These are phyloP conservation scores for Spodoptera littoralis DNA, from an alignment of 2,888 invertebrate genomes.

Conservation along the genomic window DNA sequence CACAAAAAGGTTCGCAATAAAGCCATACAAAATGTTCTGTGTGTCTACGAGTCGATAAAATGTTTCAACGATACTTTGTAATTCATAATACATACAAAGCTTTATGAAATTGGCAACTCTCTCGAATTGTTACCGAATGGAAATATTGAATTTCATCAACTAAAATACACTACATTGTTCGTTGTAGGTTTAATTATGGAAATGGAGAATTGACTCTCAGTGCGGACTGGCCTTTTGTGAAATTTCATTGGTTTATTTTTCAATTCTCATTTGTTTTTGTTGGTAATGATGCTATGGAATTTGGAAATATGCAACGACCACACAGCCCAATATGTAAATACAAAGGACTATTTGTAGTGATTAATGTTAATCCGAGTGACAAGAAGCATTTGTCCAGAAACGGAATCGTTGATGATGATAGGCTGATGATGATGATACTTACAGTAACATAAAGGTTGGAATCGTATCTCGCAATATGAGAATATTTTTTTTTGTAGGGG, in stretches of 20 bases:
- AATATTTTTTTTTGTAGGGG: no score
- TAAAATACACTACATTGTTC: conserved; percentile 36
- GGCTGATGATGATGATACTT: no score
- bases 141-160: conserved; percentile 58
- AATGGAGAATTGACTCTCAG: conserved; percentile 34
- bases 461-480: no score
- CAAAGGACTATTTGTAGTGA: no score
- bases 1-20: conserved; percentile 30
- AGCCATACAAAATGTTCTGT: conserved; percentile 23
- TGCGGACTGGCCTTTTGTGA: conserved; percentile 3
- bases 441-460: no score
- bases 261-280: conserved; percentile 3
- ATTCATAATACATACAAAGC: conserved; percentile 51
- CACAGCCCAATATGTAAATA: no score
- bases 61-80: conserved; percentile 38
- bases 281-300: background rate
- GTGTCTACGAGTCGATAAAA: conserved; percentile 35
- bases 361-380: no score
- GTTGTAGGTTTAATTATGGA: conserved; percentile 24
- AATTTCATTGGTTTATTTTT: conserved; percentile 1
- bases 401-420: no score
- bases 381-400: no score
- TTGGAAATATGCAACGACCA: no score
- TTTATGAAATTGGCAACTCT: conserved; percentile 58
- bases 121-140: conserved; percentile 51